Conservation (phyloP, 1,140 invertebrate species). For the Drosophila biarmipes region DNA sequence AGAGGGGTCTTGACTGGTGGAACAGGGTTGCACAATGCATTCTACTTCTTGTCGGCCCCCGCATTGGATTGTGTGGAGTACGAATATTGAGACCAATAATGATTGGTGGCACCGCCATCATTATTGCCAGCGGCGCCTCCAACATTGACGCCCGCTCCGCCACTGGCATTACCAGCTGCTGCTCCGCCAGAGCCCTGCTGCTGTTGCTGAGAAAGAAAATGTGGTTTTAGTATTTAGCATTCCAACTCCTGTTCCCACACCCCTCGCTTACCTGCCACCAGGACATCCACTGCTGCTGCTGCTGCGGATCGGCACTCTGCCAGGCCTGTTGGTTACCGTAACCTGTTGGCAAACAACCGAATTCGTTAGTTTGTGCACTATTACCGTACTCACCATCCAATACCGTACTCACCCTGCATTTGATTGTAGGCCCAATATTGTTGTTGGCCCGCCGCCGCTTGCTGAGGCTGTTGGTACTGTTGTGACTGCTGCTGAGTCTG, state of each 20-base stretch:
- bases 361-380: neutral
- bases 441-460: slow-evolving; percentile 66
- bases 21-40: slow-evolving; percentile 20
- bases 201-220: slow-evolving; percentile 38
- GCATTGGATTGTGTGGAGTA: slow-evolving; percentile 79
- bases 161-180: slow-evolving; percentile 52
- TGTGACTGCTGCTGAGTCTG: slow-evolving; percentile 62
- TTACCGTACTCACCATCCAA: neutral
- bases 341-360: slow-evolving; percentile 32
- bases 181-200: slow-evolving; percentile 52
- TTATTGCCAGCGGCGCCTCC: slow-evolving; percentile 56
- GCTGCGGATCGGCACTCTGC: slow-evolving; percentile 75
- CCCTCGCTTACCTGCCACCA: slow-evolving; percentile 78
- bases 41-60: slow-evolving; percentile 69
- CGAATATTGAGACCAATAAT: slow-evolving; percentile 84
- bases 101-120: slow-evolving; percentile 77
- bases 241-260: too few relatives aligned
- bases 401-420: slow-evolving; percentile 67
- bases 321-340: slow-evolving; percentile 80
- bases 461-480: slow-evolving; percentile 65
- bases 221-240: neutral
- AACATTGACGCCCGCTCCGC: slow-evolving; percentile 36
- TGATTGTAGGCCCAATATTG: slow-evolving; percentile 80
- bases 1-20: slow-evolving; percentile 19
- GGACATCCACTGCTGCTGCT: slow-evolving; percentile 82